These are phyloP conservation scores for Ptychochromis oligacanthus DNA, from an alignment of 2,113 vertebrate genomes.

Conservation along the genomic window DNA sequence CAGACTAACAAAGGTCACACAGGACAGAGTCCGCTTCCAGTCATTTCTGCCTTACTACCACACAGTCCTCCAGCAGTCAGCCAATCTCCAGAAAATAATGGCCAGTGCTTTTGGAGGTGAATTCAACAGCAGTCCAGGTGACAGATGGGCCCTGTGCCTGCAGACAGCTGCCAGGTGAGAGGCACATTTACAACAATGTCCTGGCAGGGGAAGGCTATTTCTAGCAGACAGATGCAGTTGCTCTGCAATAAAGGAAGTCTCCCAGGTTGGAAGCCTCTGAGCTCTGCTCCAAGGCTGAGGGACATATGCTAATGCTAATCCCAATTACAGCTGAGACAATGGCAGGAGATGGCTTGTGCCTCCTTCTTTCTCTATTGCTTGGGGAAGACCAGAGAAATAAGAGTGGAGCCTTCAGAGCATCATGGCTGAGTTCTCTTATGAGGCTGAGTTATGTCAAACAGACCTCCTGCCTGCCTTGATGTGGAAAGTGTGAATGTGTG, in stretches of 20 bases:
- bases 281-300: conserved; percentile 31
- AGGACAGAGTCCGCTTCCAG: conserved; percentile 17
- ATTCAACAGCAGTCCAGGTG: conserved; percentile 59
- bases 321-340: conserved; percentile 70
- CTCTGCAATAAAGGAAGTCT: conserved; percentile 26
- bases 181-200: conserved; percentile 65
- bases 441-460: conserved; percentile 42
- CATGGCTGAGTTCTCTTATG: conserved; percentile 23
- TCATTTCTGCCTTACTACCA: conserved; percentile 29
- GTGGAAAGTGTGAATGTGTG: conserved; percentile 19
- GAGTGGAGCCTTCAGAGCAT: conserved; percentile 22
- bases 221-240: conserved; percentile 53
- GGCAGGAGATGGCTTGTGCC: conserved; percentile 15
- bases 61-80: conserved; percentile 37
- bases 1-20: conserved; percentile 32
- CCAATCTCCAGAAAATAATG: conserved; percentile 43
- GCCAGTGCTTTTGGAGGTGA: conserved; percentile 45
- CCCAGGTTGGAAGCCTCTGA: conserved; percentile 11
- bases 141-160: conserved; percentile 70
- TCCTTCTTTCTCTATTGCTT: conserved; percentile 1
- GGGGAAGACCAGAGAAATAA: conserved; percentile 44
- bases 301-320: conserved; percentile 71
- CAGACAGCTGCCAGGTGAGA: conserved; percentile 70
- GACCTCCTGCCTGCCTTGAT: conserved; percentile 13
- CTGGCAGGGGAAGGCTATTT: conserved; percentile 51